Percentiles rank a stretch among this genome's conserved stretches.
Conservation (phyloP, 2,888 invertebrate species). For the Unio delphinus region DNA sequence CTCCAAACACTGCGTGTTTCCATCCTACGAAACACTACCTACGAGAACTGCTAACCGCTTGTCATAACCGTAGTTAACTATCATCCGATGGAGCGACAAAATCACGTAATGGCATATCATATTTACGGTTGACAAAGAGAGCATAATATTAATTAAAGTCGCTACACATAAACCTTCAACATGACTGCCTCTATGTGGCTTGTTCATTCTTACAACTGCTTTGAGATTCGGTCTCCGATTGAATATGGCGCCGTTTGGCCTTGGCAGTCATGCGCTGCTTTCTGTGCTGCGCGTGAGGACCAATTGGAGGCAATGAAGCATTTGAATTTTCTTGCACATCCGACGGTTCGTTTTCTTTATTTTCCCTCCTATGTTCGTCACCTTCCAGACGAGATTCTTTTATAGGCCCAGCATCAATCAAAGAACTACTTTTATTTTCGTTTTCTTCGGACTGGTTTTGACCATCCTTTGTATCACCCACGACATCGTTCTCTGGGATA, state of each 20-base stretch:
- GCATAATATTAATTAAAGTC: too few relatives aligned
- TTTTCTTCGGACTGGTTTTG: too few relatives aligned
- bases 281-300: slow-evolving; percentile 34
- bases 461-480: too few relatives aligned
- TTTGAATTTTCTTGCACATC: slow-evolving; percentile 23
- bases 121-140: too few relatives aligned
- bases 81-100: too few relatives aligned
- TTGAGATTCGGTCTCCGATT: slow-evolving; percentile 23
- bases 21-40: too few relatives aligned
- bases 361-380: slow-evolving; percentile 11
- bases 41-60: too few relatives aligned
- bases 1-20: too few relatives aligned
- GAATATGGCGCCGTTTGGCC: slow-evolving; percentile 61
- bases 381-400: slow-evolving; percentile 33
- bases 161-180: too few relatives aligned
- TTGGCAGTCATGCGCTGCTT: slow-evolving; percentile 60
- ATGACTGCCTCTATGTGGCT: slow-evolving; percentile 2
- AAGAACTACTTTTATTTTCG: too few relatives aligned
- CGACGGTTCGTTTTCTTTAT: slow-evolving; percentile 46
- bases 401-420: slow-evolving; percentile 8
- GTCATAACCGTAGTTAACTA: too few relatives aligned
- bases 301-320: slow-evolving; percentile 41
- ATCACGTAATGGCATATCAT: too few relatives aligned
- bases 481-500: slow-evolving; percentile 22
- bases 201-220: slow-evolving; percentile 1